Evolutionary conservation across 2,113 vertebrate species (phyloP).

Genomic region (Hippocampus barbouri): DNA sequence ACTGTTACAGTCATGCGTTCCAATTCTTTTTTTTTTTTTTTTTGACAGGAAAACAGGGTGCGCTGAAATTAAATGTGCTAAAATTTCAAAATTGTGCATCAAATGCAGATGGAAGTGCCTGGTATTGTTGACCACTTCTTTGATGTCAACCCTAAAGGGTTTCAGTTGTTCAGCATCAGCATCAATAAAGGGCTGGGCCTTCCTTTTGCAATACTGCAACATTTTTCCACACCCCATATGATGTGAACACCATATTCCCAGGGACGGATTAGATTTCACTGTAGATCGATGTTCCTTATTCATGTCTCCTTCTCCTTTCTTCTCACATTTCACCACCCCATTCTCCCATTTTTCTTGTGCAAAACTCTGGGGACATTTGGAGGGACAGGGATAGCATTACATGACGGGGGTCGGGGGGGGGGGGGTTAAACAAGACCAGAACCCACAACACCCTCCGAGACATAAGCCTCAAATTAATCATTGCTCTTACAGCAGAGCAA

Average conservation of each 20-base stretch:
- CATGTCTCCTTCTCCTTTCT: background rate
- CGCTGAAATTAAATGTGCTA: too few relatives aligned
- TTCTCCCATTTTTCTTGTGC: conserved; percentile 14
- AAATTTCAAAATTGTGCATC: too few relatives aligned
- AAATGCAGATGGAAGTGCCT: background rate
- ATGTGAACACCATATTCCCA: background rate
- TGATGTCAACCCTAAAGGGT: background rate
- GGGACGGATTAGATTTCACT: background rate
- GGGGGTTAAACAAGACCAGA: conserved; percentile 15
- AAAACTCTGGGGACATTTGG: conserved; percentile 23
- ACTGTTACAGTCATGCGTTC: too few relatives aligned
- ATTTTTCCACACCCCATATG: background rate
- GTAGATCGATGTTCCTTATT: background rate
- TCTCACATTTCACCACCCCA: conserved; percentile 21
- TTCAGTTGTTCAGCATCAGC: background rate
- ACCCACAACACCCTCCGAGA: conserved; percentile 12
- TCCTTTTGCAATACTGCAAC: background rate
- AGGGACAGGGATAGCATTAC: conserved; percentile 40
- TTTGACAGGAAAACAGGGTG: too few relatives aligned
- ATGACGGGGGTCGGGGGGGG: background rate
- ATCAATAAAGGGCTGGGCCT: background rate
- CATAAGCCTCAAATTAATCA: conserved; percentile 15
- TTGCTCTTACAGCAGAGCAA: conserved; percentile 37
- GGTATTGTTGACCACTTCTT: background rate
- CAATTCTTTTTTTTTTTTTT: too few relatives aligned